Conservation (phyloP, 2,888 invertebrate genomes). For the Limnephilus rhombicus region DNA sequence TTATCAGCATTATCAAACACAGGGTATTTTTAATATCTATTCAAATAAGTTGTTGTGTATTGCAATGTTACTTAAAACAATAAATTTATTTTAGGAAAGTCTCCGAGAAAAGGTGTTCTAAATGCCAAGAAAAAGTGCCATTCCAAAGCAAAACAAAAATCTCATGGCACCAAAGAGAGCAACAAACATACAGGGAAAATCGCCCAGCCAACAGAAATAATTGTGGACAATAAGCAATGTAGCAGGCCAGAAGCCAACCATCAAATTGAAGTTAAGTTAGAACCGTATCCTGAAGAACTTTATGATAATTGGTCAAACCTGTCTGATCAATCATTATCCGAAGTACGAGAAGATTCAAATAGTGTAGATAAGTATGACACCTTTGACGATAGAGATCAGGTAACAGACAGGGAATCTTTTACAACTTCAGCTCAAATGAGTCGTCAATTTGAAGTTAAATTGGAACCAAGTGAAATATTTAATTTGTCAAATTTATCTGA, state of each 20-base stretch:
- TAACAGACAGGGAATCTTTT: neutral
- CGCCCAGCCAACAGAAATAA: neutral
- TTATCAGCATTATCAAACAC: too few species aligned
- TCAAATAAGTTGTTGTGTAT: neutral
- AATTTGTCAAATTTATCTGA: neutral
- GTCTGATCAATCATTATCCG: neutral
- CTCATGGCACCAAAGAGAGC: neutral
- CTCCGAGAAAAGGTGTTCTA: neutral
- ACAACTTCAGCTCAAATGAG: slow-evolving; percentile 29
- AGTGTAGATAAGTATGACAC: neutral
- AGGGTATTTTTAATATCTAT: neutral
- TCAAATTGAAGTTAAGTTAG: neutral
- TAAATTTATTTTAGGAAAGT: neutral
- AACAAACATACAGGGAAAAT: neutral
- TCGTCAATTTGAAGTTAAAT: neutral
- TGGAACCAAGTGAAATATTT: neutral
- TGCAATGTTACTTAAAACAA: neutral
- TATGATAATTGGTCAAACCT: neutral
- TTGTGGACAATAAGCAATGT: neutral
- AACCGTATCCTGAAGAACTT: neutral
- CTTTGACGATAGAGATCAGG: neutral
- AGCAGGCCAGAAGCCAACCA: neutral
- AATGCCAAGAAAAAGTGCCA: neutral
- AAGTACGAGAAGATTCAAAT: neutral
- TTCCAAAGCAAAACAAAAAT: neutral